These are phyloP conservation scores for Spinibarbus caldwelli DNA, from an alignment of 2,797 vertebrate species.

Conservation along the genomic window DNA sequence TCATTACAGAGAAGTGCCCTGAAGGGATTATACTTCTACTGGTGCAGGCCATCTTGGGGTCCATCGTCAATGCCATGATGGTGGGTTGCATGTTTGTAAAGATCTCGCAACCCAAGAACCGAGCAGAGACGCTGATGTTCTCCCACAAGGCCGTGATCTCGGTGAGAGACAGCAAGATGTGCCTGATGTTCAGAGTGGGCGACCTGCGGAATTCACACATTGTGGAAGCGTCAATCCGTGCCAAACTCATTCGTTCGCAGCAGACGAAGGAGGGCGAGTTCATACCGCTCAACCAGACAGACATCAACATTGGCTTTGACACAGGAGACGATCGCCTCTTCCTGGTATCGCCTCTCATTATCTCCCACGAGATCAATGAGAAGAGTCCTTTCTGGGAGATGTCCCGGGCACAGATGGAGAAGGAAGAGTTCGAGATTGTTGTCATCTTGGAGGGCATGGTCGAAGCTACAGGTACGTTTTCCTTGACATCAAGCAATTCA, in stretches of 20 bases:
- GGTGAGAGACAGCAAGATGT: slow-evolving; percentile 92
- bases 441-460: slow-evolving; percentile 99
- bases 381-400: slow-evolving; percentile 99
- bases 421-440: slow-evolving; percentile 97
- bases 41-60: slow-evolving; percentile 95
- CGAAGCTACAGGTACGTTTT: slow-evolving; percentile 91
- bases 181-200: slow-evolving; percentile 97
- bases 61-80: slow-evolving; percentile 98
- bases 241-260: slow-evolving; percentile 96
- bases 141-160: slow-evolving; percentile 95
- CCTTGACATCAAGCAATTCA: slow-evolving; percentile 10
- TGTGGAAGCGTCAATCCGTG: slow-evolving; percentile 96
- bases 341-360: slow-evolving; percentile 95
- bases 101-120: slow-evolving; percentile 99
- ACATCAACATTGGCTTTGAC: slow-evolving; percentile 98
- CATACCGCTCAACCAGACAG: slow-evolving; percentile 97
- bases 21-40: slow-evolving; percentile 94
- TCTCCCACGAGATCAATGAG: slow-evolving; percentile 96
- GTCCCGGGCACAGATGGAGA: slow-evolving; percentile 88
- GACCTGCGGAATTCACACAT: slow-evolving; percentile 97
- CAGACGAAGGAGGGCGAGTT: slow-evolving; percentile 99
- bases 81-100: slow-evolving; percentile 99
- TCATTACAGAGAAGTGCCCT: slow-evolving; percentile 95
- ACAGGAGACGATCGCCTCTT: slow-evolving; percentile 96
- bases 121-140: slow-evolving; percentile 98